Base-by-base conservation (phyloP, 2,888 invertebrate genomes). In the Hyposoter didymator region DNA sequence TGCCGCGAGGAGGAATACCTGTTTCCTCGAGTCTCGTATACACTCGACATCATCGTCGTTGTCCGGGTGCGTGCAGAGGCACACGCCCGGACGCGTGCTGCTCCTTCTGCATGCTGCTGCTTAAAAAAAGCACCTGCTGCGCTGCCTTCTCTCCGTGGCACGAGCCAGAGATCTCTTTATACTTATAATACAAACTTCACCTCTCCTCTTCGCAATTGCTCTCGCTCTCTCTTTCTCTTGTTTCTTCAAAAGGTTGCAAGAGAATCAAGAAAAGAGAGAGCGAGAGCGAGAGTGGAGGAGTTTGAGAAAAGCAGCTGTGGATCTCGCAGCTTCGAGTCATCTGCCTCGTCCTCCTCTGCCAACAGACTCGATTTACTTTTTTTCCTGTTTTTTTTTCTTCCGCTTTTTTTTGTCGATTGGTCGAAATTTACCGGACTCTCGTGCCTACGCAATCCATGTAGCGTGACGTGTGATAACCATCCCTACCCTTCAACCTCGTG, bases 381-480 rank as follows among this genome's bases (percentile, higher is more conserved):
- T 55, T 52, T 0, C 12, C 12, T 28, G 10, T 19, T 55, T 19
- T 64, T 39, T 39, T 66, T 39, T 66, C 6, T 14, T 35, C 32
- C 17, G 17, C 17, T 32, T 47, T 72, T 49, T 72, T 35, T 28
- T n/a, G n/a, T n/a, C 47, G 28, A 35, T 39, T 66, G 66, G 10
- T 39, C 66, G 66, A 35, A 66, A 39, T 66, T 39, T 39, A 66
- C 66, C 66, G 39, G 39, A 66, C 66, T 66, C 35, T 66, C 39
- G 66, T 66, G 39, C 66, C 39, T 66, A 19, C 66, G 66, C 66
- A n/a, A 66, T 70, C 45, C 47, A 66, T 66, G 35, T 70, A 66
- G 66, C 35, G 19, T 39, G 91, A 91, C 92, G 92, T 91, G 91
- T 92, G 93, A 93, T 93, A 93, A 93, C 92, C 93, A 92, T 92